Percentiles rank a stretch among this genome's conserved stretches.
phyloP scores from a whole-genome alignment of 2,113 vertebrate species.

The Phocoena phocoena region DNA sequence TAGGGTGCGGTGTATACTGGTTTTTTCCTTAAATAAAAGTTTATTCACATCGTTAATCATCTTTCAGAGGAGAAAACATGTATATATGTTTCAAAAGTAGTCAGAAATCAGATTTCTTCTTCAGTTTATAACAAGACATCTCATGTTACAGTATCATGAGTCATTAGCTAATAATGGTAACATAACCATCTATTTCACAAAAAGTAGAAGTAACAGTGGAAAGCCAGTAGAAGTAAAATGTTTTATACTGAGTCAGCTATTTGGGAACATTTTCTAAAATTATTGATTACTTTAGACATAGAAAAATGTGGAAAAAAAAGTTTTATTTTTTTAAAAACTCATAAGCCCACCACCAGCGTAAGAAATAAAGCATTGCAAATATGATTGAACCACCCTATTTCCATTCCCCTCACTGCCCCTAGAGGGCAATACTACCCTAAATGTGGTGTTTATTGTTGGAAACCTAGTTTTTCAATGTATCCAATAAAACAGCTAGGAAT shows the following conservation, averaged over 20 bases:
- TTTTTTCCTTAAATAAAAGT: not conserved
- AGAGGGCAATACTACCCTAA: not conserved
- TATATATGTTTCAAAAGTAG: not conserved
- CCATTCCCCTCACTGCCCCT: not conserved
- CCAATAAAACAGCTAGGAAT: not conserved
- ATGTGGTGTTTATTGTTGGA: not conserved
- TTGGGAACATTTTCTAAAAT: constrained; percentile 35
- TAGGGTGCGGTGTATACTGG: not conserved
- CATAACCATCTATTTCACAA: constrained; percentile 7
- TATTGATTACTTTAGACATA: not conserved
- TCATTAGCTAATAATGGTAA: constrained; percentile 15
- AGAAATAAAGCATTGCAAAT: not conserved
- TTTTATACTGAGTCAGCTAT: not conserved
- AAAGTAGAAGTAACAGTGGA: constrained; percentile 18
- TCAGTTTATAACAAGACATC: not conserved
- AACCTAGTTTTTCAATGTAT: not conserved
- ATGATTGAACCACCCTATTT: not conserved
- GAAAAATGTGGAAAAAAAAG: not conserved
- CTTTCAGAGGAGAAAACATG: not conserved
- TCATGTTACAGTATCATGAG: not conserved
- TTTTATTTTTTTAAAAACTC: not conserved
- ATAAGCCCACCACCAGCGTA: not conserved
- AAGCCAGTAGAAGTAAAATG: not conserved
- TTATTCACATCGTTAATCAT: not conserved
- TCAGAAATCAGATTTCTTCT: not conserved